Percentiles rank a stretch among this genome's conserved stretches.
phyloP scores from a whole-genome alignment of 2,888 invertebrate species.

The Capitulum mitella region DNA sequence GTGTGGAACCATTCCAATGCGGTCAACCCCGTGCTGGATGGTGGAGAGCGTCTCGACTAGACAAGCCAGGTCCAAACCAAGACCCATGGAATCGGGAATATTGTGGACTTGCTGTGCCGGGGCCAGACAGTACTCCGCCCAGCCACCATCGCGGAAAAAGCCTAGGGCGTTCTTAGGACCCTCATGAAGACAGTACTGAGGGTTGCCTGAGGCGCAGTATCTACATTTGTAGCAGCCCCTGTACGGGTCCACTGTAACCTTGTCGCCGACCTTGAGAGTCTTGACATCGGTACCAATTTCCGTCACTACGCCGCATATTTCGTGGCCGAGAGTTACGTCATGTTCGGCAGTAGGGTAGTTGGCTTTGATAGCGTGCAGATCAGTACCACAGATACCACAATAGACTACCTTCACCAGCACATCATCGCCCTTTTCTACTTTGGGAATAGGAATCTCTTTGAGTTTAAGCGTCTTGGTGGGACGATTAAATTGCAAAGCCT shows the following conservation, averaged over 20 bases:
- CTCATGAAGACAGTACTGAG: slow-evolving; percentile 56
- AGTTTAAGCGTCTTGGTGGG: neutral
- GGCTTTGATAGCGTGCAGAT: slow-evolving; percentile 63
- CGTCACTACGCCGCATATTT: slow-evolving; percentile 57
- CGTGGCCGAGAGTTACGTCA: slow-evolving; percentile 59
- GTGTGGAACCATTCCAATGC: slow-evolving; percentile 54
- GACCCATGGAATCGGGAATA: slow-evolving; percentile 52
- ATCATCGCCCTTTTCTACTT: slow-evolving; percentile 44
- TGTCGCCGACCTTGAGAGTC: slow-evolving; percentile 56
- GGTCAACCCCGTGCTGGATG: slow-evolving; percentile 60
- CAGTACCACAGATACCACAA: slow-evolving; percentile 64
- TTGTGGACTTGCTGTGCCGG: slow-evolving; percentile 56
- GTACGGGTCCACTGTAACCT: slow-evolving; percentile 60
- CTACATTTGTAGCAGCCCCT: slow-evolving; percentile 57
- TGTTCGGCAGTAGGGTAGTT: slow-evolving; percentile 18
- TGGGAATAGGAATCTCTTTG: neutral
- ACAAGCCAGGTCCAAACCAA: slow-evolving; percentile 48
- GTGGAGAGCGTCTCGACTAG: slow-evolving; percentile 64
- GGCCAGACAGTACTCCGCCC: slow-evolving; percentile 57
- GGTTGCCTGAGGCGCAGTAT: slow-evolving; percentile 55
- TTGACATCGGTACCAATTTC: slow-evolving; percentile 53
- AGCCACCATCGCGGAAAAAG: slow-evolving; percentile 59
- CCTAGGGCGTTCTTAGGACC: slow-evolving; percentile 59
- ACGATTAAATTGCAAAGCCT: neutral
- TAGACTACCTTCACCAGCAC: slow-evolving; percentile 59